These are phyloP conservation scores for Rhegmatorhina hoffmannsi DNA, from an alignment of 2,113 vertebrate species.

Conservation along the genomic window DNA sequence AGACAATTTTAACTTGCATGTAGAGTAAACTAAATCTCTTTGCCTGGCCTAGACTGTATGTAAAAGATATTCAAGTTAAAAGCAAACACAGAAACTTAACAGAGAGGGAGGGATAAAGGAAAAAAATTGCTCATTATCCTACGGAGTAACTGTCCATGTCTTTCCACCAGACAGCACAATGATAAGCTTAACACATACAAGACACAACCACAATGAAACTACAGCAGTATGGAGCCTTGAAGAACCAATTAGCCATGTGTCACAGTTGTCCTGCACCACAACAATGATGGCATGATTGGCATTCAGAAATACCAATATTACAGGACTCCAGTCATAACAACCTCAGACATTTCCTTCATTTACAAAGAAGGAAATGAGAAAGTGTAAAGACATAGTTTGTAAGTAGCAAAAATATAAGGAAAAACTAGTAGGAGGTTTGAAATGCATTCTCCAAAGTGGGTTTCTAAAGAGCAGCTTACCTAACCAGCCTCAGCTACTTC, in stretches of 20 bases:
- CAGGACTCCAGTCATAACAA: neutral
- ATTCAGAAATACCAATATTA: neutral
- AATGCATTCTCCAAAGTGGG: neutral
- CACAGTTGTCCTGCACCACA: neutral
- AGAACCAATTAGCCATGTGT: neutral
- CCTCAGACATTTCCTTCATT: neutral
- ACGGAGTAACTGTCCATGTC: neutral
- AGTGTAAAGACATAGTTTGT: neutral
- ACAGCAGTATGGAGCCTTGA: neutral
- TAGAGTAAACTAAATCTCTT: neutral
- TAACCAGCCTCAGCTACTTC: neutral
- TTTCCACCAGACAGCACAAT: neutral
- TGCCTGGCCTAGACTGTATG: neutral
- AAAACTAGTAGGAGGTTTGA: neutral
- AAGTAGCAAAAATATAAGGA: neutral
- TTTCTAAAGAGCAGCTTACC: neutral
- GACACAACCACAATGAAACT: neutral
- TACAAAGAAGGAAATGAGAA: neutral
- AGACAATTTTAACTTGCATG: neutral
- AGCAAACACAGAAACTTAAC: neutral
- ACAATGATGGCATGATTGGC: neutral
- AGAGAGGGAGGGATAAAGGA: neutral
- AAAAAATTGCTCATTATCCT: neutral
- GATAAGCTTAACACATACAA: neutral
- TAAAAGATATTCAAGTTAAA: neutral